phyloP scores from a whole-genome alignment of 2,888 invertebrate species.

The Pegoplata infirma region DNA sequence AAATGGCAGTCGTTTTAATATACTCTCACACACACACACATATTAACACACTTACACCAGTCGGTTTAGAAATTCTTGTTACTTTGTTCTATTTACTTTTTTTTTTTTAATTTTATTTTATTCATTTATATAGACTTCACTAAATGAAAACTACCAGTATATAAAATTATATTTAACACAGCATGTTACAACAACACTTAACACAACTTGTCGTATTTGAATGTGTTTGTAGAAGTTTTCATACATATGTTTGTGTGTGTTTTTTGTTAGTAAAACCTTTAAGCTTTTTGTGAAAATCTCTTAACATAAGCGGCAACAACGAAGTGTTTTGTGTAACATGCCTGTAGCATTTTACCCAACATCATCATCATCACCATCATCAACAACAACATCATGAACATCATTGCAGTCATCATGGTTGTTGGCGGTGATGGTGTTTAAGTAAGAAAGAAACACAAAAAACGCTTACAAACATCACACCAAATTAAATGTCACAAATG shows the following conservation, averaged over 20 bases:
- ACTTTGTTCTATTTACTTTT: conserved; percentile 2
- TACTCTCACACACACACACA: neutral
- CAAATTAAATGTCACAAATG: conserved; percentile 69
- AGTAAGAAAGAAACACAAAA: conserved; percentile 1
- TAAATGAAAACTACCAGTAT: conserved; percentile 50
- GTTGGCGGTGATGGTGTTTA: neutral
- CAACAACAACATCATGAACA: conserved; percentile 40
- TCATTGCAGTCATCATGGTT: conserved; percentile 48
- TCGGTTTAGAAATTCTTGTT: conserved; percentile 2
- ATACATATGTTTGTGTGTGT: conserved; percentile 15
- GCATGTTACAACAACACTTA: conserved; percentile 41
- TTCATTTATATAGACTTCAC: conserved; percentile 41
- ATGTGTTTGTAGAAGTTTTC: neutral
- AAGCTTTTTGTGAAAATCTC: conserved; percentile 56
- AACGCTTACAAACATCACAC: conserved; percentile 62
- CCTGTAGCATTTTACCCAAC: conserved; percentile 21
- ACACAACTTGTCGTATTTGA: conserved; percentile 29
- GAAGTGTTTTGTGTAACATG: conserved; percentile 39
- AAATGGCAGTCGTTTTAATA: conserved; percentile 26
- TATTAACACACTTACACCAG: neutral
- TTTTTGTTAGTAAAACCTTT: conserved; percentile 42
- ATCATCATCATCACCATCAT: conserved; percentile 32
- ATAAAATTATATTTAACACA: conserved; percentile 57
- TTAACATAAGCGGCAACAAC: conserved; percentile 51
- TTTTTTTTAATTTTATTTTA: conserved; percentile 35